Base-by-base conservation (phyloP, 2,888 invertebrate species). In the Eilema depressum region DNA sequence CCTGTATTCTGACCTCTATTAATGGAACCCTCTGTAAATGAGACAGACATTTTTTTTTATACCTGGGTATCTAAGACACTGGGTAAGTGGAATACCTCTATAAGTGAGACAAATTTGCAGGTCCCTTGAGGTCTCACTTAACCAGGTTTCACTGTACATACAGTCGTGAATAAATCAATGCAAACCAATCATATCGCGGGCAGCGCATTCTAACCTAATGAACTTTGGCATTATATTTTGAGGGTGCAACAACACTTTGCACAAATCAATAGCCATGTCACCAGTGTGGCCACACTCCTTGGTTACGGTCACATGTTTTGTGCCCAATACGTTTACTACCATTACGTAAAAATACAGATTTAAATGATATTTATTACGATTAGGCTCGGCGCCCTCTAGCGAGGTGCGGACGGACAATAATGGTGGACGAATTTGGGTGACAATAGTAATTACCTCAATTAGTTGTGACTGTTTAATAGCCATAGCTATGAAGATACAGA, bases 201-300 rank as follows among this genome's bases (percentile, higher is more conserved):
- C 61, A 60, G 37, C 37, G 23, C 59, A 70, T 71, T 77, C 70
- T 60, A 26, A 25, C 23, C 28, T 67, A 20, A 20, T 53, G 56
- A 62, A 56, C 61, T 63, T 74, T 69, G 72, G 61, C 63, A 66
- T 73, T 69, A 69, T n/a, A 53, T 20, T 53, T 73, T 75, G 74
- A 71, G 74, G 77, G 81, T 83, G 83, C 83, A 83, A 75, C 69
- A 75, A 53, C 76, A 70, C 71, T 79, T 81, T 78, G 82, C 77
- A 79, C 79, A 75, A 80, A 83, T 83, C 85, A 64, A 84, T 84
- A 77, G 47, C 68, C 67, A 71, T 59, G 76, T 74, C 75, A 76
- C 70, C 71, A 67, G 70, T 59, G 76, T 74, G 75, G 75, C 70
- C 71, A 67, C 75, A 75, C 76, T 75, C 77, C 69, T 70, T 63